Evolutionary conservation across 1,140 invertebrate genomes (phyloP).

Genomic region (Aphaenogaster ashmeadi): DNA sequence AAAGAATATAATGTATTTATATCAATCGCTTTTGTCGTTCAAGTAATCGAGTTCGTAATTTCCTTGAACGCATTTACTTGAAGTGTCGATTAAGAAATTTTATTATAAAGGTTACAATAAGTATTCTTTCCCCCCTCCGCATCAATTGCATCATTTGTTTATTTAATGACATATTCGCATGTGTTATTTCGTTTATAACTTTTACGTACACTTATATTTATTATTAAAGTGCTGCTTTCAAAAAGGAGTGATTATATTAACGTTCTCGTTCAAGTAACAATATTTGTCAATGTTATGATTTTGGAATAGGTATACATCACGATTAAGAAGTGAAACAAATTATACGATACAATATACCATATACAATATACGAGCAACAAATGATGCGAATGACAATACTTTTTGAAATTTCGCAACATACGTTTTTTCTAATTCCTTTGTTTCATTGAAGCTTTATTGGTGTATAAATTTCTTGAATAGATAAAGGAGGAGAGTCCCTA

Average conservation of each 20-base stretch:
- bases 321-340: neutral
- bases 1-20: neutral
- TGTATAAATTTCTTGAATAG: neutral
- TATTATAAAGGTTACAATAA: neutral
- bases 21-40: slow-evolving; percentile 14
- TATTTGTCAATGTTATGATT: neutral
- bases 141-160: neutral
- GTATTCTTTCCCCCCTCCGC: neutral
- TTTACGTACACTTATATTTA: neutral
- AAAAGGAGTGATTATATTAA: neutral
- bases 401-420: neutral
- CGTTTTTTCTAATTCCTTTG: neutral
- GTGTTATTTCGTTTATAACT: neutral
- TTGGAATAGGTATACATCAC: neutral
- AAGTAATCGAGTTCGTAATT: slow-evolving; percentile 25
- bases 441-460: neutral
- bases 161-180: neutral
- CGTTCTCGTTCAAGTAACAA: neutral
- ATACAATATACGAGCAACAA: neutral
- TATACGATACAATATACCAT: neutral
- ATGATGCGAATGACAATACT: neutral
- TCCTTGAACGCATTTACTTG: neutral
- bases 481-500: neutral
- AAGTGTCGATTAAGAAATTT: neutral
- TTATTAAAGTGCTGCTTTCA: neutral